Evolutionary conservation across 2,888 invertebrate genomes (phyloP).

Genomic region (Lasioglossum zephyrum): DNA sequence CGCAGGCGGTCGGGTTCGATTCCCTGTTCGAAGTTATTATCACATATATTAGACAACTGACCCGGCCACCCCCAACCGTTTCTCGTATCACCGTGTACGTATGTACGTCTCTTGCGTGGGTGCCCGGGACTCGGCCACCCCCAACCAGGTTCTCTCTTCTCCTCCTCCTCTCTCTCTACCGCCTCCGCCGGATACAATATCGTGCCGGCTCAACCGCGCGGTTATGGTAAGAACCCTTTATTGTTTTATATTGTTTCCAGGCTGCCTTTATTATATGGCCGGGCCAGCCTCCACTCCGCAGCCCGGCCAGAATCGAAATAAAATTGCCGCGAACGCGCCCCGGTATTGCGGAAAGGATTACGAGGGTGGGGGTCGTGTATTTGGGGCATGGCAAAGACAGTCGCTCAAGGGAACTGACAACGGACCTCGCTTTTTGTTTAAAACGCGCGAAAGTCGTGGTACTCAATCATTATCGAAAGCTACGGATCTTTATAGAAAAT

Average conservation of each 20-base stretch:
- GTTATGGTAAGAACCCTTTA: constrained; percentile 82
- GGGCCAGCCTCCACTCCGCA: constrained; percentile 22
- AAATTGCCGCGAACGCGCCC: constrained; percentile 74
- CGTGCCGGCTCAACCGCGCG: constrained; percentile 74
- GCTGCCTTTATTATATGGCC: constrained; percentile 78
- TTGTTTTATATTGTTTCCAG: constrained; percentile 83
- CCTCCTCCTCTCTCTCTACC: background rate
- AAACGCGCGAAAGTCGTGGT: background rate
- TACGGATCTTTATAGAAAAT: no score
- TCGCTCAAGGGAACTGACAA: background rate
- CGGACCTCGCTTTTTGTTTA: background rate
- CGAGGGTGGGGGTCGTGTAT: constrained; percentile 1
- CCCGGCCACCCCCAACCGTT: constrained; percentile 68
- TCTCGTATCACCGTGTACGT: constrained; percentile 46
- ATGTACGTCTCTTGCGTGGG: constrained; percentile 28
- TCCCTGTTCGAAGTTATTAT: constrained; percentile 81
- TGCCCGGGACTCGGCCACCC: constrained; percentile 49
- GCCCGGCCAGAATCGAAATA: constrained; percentile 76
- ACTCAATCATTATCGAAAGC: no score
- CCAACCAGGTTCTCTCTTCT: constrained; percentile 27
- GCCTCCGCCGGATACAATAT: constrained; percentile 77
- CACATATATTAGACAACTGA: constrained; percentile 83
- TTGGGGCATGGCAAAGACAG: background rate
- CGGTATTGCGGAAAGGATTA: constrained; percentile 45
- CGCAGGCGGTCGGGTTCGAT: constrained; percentile 79